Evolutionary conservation across 2,113 vertebrate species (phyloP), one percentile per base, ranked within the genome.

Genomic region (Aspiorhynchus laticeps): DNA sequence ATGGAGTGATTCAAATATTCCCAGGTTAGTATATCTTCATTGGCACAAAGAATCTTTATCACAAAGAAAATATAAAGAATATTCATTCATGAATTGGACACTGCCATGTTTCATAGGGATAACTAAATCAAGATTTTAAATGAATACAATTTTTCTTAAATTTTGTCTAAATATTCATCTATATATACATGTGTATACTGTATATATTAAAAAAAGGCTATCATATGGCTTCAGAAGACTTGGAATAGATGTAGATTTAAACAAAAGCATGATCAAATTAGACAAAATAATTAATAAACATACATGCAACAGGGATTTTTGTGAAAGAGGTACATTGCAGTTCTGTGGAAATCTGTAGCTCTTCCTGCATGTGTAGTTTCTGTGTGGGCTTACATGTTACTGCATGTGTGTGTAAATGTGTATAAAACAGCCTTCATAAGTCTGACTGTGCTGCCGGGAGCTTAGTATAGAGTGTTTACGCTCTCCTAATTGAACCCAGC

Each of bases 401-500:
- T 61, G 56, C 21, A 61, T n/a, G 88, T 85, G 61, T 69, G 87
- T 85, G 89, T 82, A 83, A 69, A 86, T 73, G 84, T 82, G 87
- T 69, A 78, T 36, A 28, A 73, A 67, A 51, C 26, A 41, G 88
- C 81, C 85, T 92, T 77, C 90, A 65, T 75, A 88, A 78, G 89
- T 90, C 36, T 15, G 59, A 38, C 41, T 81, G 12, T 65, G 56
- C 59, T 87, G 88, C 41, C n/a, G 73, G 73, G 73, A 75, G 73
- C 41, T n/a, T 41, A 46, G 73, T 89, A 89, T 89, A 91, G 85
- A 78, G 83, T 92, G 90, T 93, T 93, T 93, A 92, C 89, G 85
- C 85, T 89, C 90, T 90, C 85, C 88, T 93, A 92, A 93, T 93
- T 93, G 87, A 90, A 61, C 87, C 75, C 61, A 67, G 88, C 88